A percentile compares a stretch with the other conserved stretches of the same genome.
Conservation (phyloP, 2,888 invertebrate species). For the Limnephilus lunatus region DNA sequence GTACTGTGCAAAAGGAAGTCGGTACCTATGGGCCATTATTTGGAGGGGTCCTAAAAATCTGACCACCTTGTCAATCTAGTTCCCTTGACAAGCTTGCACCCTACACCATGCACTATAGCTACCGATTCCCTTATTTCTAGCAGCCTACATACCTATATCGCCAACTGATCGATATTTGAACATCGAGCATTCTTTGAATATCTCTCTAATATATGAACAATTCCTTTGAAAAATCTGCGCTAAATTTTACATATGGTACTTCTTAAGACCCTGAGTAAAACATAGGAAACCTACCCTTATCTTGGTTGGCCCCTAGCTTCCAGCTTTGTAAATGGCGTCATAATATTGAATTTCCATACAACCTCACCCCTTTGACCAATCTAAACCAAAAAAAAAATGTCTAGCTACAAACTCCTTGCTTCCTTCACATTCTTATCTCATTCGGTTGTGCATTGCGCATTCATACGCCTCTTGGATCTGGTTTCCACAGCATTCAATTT, state of each 20-base stretch:
- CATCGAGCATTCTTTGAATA: not conserved
- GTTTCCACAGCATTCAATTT: not conserved
- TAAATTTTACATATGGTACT: not conserved
- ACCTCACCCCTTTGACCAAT: not conserved
- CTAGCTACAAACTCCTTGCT: too few species aligned
- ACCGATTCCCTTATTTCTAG: not conserved
- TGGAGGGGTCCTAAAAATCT: not conserved
- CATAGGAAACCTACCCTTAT: not conserved
- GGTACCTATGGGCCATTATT: not conserved
- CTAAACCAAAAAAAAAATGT: not conserved
- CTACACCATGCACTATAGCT: not conserved
- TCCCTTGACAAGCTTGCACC: not conserved
- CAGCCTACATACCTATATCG: not conserved
- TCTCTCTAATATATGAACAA: not conserved
- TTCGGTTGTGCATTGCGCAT: too few species aligned
- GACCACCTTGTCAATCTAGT: not conserved
- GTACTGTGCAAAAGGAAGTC: not conserved
- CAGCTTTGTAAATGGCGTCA: not conserved
- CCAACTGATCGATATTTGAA: not conserved
- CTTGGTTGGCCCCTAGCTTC: not conserved
- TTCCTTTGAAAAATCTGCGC: not conserved
- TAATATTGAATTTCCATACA: not conserved
- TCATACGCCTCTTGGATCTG: not conserved
- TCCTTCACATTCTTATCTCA: too few species aligned
- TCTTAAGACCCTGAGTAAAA: not conserved